Base-by-base conservation (phyloP, 2,113 vertebrate species). In the Misgurnus mizolepis region DNA sequence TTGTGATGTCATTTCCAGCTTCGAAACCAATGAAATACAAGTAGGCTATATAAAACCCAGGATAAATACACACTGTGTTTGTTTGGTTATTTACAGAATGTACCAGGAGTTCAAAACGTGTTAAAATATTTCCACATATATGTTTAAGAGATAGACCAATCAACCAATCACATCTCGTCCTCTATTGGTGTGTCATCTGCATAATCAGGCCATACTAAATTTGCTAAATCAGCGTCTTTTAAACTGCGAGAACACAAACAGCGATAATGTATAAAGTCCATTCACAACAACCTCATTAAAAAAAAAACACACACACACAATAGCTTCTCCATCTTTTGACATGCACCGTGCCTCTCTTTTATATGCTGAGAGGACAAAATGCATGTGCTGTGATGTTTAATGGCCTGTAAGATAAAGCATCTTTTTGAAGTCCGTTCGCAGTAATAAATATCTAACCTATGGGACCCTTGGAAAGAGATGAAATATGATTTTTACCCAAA, bases 361-460 rank as follows among this genome's bases (percentile, higher is more conserved):
- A 43, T 43, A 60, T 67, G 55, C 55, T 58, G 67, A 50, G 10
- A 65, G 47, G 40, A 71, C 11, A 76, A 76, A 75, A 49, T 22
- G 15, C 73, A 61, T n/a, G 8, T 14, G 5, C 15, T 47, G 22
- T 62, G 14, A 15, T 18, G 66, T 62, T 61, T 39, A 43, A 74
- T 58, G 50, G 67, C n/a, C 69, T 50, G 78, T 27, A 43, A 39
- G 65, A 75, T 47, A 68, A 45, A 67, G 77, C 12, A 39, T 53
- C 69, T 17, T 74, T 39, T 15, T 53, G 14, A 72, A 40, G 43
- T 61, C 53, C 49, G 69, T 74, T 58, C 14, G 55, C 11, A 75
- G 18, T 41, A 75, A 79, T 84, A 79, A 84, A 78, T 68, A 78
- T 49, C 70, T 49, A 9, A 81, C 49, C 39, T 62, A 66, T 4